phyloP scores from a whole-genome alignment of 2,888 invertebrate genomes.

The Melieria crassipennis region DNA sequence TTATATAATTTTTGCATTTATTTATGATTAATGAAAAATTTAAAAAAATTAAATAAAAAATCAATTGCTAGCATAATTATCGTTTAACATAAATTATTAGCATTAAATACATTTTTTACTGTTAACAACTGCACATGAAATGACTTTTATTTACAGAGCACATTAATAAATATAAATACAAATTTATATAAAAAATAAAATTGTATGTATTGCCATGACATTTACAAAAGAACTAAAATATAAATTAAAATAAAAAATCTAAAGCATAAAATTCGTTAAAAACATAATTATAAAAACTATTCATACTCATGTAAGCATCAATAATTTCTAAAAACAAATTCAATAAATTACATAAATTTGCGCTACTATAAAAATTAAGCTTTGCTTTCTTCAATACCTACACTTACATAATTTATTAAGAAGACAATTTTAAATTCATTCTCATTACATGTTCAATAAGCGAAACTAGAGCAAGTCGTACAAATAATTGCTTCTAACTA shows the following conservation, averaged over 20 bases:
- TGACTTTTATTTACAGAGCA: constrained; percentile 41
- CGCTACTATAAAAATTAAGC: constrained; percentile 25
- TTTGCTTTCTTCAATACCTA: constrained; percentile 22
- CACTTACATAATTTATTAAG: constrained; percentile 22
- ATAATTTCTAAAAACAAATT: constrained; percentile 1
- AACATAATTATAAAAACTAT: too few species aligned
- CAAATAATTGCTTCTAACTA: constrained; percentile 47
- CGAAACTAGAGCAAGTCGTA: constrained; percentile 26
- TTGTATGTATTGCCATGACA: constrained; percentile 5
- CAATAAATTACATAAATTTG: constrained; percentile 19
- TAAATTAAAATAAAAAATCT: neutral
- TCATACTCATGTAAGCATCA: neutral
- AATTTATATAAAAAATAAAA: constrained; percentile 14
- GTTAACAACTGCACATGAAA: constrained; percentile 40
- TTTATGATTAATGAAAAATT: constrained; percentile 12
- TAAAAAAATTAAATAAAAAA: neutral
- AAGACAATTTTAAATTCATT: constrained; percentile 25
- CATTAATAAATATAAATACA: constrained; percentile 11
- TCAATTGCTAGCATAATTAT: too few species aligned
- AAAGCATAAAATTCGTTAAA: neutral
- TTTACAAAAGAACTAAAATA: neutral
- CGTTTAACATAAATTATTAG: constrained; percentile 16
- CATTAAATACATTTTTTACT: constrained; percentile 33
- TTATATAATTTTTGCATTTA: constrained; percentile 32
- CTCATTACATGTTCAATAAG: constrained; percentile 25